Percentiles rank a stretch among this genome's conserved stretches.
Conservation (phyloP, 1,140 invertebrate species). For the Diachasma alloeum region DNA sequence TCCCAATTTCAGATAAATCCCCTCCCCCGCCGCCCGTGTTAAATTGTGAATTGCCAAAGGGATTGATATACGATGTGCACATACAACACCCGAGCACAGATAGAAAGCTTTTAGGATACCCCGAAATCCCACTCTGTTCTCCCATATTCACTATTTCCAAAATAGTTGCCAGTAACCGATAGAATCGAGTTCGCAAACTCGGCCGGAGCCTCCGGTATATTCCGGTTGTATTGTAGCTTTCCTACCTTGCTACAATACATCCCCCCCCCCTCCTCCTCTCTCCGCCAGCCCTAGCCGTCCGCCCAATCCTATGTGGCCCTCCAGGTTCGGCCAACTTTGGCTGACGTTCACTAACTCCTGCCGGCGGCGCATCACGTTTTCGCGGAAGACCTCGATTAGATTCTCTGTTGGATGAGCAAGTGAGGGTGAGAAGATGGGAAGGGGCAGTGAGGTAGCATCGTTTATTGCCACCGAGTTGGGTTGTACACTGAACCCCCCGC, state of each 20-base stretch:
- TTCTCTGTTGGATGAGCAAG: slow-evolving; percentile 11
- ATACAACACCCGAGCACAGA: neutral
- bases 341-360: slow-evolving; percentile 23
- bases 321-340: neutral
- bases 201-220: neutral
- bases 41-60: neutral
- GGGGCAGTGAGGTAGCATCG: slow-evolving; percentile 2
- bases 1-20: neutral
- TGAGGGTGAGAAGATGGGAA: neutral
- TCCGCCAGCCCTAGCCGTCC: no score
- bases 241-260: neutral
- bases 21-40: neutral
- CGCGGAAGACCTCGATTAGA: slow-evolving; percentile 28
- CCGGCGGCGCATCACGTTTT: slow-evolving; percentile 27
- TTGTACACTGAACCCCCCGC: neutral
- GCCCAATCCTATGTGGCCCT: neutral
- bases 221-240: slow-evolving; percentile 14
- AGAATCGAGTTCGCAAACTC: slow-evolving; percentile 14
- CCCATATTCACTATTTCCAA: neutral
- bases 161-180: slow-evolving; percentile 5
- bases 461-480: slow-evolving; percentile 21
- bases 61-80: neutral
- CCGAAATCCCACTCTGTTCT: neutral
- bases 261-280: neutral
- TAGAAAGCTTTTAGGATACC: neutral